Evolutionary conservation across 2,113 vertebrate genomes (phyloP).

Genomic region (Felis catus): F.catus_Fca126_mat1.0 CM031423.1:37013501-37014000

Average conservation of each 20-base stretch:
- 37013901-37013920: no score
- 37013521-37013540: neutral
- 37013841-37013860: neutral
- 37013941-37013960: no score
- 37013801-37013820: rapidly evolving
- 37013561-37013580: neutral
- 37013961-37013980: no score
- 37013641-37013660: no score
- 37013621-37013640: no score
- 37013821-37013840: neutral
- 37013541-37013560: neutral
- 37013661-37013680: no score
- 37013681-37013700: neutral
- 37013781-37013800: rapidly evolving
- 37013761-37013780: neutral
- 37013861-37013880: no score
- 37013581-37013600: neutral
- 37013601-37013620: rapidly evolving
- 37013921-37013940: no score
- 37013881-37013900: no score
- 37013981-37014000: no score
- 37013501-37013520: neutral
- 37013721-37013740: rapidly evolving
- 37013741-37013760: no score
- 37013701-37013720: no score